Evolutionary conservation across 1,140 invertebrate species (phyloP).

Genomic region (Ganaspis sp.): DNA sequence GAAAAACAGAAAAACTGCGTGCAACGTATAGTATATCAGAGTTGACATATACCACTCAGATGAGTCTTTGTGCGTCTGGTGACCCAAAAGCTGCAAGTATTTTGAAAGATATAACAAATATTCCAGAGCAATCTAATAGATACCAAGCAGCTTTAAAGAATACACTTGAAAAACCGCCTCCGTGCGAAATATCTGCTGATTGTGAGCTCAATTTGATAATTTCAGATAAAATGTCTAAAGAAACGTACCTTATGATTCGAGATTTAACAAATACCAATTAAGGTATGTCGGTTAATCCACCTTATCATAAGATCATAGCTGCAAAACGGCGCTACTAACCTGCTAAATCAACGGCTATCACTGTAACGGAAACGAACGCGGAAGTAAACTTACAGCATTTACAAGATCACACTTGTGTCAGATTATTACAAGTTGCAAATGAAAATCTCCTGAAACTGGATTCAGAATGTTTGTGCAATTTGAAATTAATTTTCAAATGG

Average conservation of each 20-base stretch:
- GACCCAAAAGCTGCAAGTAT: constrained; percentile 22
- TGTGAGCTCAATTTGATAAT: not conserved
- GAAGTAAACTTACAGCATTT: constrained; percentile 48
- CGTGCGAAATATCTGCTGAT: not conserved
- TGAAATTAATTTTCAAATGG: constrained; percentile 52
- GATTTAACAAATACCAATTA: not conserved
- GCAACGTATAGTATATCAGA: constrained; percentile 39
- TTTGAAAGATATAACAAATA: constrained; percentile 28
- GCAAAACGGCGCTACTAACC: constrained; percentile 42
- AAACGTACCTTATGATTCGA: not conserved
- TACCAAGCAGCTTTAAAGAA: constrained; percentile 1
- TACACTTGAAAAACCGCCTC: not conserved
- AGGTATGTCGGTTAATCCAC: constrained; percentile 1
- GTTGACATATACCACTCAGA: constrained; percentile 52
- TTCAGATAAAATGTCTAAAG: constrained; percentile 23
- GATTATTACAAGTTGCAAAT: constrained; percentile 37
- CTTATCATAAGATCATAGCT: constrained; percentile 42
- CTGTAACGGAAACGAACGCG: constrained; percentile 40
- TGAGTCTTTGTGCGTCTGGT: constrained; percentile 44
- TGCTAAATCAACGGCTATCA: constrained; percentile 27
- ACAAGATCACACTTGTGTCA: constrained; percentile 42
- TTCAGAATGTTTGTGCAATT: constrained; percentile 24
- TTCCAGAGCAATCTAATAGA: not conserved
- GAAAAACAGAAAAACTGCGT: constrained; percentile 56
- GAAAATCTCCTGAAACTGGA: constrained; percentile 39